Base-by-base conservation (phyloP, 2,113 vertebrate genomes). In the Anas platyrhynchos region DNA sequence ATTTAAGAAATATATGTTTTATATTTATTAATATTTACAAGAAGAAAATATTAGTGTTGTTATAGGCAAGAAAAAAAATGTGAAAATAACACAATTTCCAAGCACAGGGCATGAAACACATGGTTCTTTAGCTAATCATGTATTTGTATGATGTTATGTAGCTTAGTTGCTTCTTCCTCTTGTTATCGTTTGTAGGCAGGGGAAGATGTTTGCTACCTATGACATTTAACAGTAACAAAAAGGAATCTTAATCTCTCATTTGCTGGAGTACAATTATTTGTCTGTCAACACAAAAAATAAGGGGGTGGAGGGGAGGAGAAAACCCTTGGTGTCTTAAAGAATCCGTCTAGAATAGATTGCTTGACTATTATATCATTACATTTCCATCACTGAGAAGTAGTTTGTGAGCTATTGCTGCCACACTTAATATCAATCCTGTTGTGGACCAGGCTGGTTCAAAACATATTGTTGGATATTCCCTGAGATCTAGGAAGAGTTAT, bases 281-380 rank as follows among this genome's bases (percentile, higher is more conserved):
- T 59, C 10, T 80, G 4, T 34, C n/a, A 69, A 29, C 11, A 21
- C 43, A 29, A 50, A 55, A 36, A 7, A 61, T 7, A 61, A 9
- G 4, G 54, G 25, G 25, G 16, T 22, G 48, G 80, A 59, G 65
- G 11, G 66, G 27, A 69, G 31, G 5, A 66, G 73, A 31, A 1
- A 26, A 62, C 32, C 0, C 0, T 7, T 26, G 4, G 52, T 75
- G 15, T 31, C 21, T 31, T 46, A 74, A 54, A n/a, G 34, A 63
- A 67, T 74, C 12, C n/a, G 52, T 80, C 73, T 32, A 86, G 63
- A 76, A 54, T 13, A 34, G 17, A 9, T 41, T 65, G 17, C 11
- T 86, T 63, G 29, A 31, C 72, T 94, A 14, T 25, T 83, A 22
- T 22, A 13, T 25, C 65, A 61, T 76, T 73, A 8, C 69, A 9